These are phyloP conservation scores for Phrynocephalus versicolor DNA, from an alignment of 2,113 vertebrate genomes.

Conservation along the genomic window DNA sequence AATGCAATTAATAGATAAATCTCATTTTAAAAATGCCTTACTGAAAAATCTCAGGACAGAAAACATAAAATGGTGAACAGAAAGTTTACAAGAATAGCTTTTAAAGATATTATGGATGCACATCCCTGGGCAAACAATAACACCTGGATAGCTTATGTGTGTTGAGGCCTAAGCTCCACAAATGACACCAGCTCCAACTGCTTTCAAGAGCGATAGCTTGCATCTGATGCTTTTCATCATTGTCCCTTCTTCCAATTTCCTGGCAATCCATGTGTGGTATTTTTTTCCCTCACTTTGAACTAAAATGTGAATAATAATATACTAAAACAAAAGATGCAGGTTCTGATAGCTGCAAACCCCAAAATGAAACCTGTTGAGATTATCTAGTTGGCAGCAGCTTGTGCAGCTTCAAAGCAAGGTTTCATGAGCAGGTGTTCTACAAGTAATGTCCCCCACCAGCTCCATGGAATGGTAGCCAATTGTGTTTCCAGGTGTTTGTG, in stretches of 20 bases:
- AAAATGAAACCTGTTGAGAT: background rate
- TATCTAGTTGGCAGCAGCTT: background rate
- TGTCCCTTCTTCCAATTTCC: background rate
- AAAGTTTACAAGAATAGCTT: no score
- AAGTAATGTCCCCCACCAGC: background rate
- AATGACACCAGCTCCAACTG: background rate
- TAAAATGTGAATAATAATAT: background rate
- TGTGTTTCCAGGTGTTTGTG: slow-evolving; percentile 22
- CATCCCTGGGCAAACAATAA: background rate
- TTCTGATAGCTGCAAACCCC: background rate
- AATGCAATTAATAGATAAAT: background rate
- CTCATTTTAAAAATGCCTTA: background rate
- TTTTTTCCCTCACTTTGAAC: background rate
- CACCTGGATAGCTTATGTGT: background rate
- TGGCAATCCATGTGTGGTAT: background rate
- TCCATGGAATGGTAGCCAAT: slow-evolving; percentile 13
- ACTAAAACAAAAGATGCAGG: background rate
- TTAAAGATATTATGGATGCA: background rate
- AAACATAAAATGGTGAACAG: no score
- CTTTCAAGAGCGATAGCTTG: background rate
- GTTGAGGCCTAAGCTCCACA: background rate
- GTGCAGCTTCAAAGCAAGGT: background rate
- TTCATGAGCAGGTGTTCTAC: slow-evolving; percentile 16
- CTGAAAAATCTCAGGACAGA: no score
- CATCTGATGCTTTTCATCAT: background rate